Percentiles rank a stretch among this genome's conserved stretches.
Conservation (phyloP, 2,888 invertebrate species). For the Listrodromus nycthemerus region DNA sequence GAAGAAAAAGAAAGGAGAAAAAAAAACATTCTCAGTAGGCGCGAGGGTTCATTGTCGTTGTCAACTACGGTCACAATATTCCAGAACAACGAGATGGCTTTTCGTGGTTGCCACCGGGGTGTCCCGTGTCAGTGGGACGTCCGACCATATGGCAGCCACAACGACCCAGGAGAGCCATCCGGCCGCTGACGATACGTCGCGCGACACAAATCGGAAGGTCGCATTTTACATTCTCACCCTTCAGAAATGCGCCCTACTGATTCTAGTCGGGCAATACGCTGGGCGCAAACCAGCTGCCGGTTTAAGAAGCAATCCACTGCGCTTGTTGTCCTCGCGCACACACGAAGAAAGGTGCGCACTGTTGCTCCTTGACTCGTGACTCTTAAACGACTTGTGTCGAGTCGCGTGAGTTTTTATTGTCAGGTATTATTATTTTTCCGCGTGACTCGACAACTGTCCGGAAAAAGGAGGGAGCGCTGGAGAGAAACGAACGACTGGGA, state of each 20-base stretch:
- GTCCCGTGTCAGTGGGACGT: slow-evolving; percentile 67
- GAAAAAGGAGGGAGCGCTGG: not conserved
- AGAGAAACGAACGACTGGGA: not conserved
- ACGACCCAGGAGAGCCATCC: slow-evolving; percentile 14
- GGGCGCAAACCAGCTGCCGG: slow-evolving; percentile 31
- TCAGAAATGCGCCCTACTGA: not conserved
- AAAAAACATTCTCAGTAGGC: slow-evolving; percentile 45
- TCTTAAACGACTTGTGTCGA: slow-evolving; percentile 44
- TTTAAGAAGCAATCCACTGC: slow-evolving; percentile 1
- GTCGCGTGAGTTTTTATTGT: slow-evolving; percentile 28
- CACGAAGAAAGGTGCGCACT: not conserved
- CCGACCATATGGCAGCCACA: slow-evolving; percentile 60
- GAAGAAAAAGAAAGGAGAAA: slow-evolving; percentile 10
- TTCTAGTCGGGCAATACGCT: not conserved
- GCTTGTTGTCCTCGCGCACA: slow-evolving; percentile 10
- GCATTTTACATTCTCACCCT: not conserved
- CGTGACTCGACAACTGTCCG: slow-evolving; percentile 33
- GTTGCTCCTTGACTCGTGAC: slow-evolving; percentile 54
- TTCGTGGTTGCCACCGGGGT: slow-evolving; percentile 67
- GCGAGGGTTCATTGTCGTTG: slow-evolving; percentile 72
- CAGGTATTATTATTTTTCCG: slow-evolving; percentile 23
- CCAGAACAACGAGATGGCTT: slow-evolving; percentile 73
- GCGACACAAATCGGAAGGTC: not conserved
- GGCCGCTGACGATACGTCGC: not conserved
- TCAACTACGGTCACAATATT: slow-evolving; percentile 76